Evolutionary conservation across 2,113 vertebrate genomes (phyloP), one percentile per base, ranked within the genome.

Genomic region (Semnornis frantzii): DNA sequence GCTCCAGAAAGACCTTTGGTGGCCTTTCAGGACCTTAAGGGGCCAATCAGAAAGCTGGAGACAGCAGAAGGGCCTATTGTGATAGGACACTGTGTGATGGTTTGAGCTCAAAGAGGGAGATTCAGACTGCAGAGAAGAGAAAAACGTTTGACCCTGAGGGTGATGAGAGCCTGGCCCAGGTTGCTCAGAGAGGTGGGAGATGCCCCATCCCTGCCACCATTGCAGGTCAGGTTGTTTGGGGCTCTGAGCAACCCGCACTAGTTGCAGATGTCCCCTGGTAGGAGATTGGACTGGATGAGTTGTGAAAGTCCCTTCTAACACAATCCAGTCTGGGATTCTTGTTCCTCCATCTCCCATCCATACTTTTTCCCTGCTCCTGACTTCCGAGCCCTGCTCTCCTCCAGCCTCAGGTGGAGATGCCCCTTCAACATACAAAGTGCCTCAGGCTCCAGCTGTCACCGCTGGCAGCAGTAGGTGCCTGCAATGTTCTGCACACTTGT

Each of bases 401-500:
- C 34, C 58, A 58, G 55, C 33, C 20, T 3, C 39, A 5, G 28
- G 21, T 7, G 37, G 18, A 33, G 11, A 71, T 19, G 18, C 37
- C 66, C 25, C n/a, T 74, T 30, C 37, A 52, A 8, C 30, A 4
- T 50, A 39, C 69, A 69, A 44, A 78, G 66, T 46, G 54, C 46
- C 57, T 31, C 15, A 23, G 57, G 13, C 71, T 60, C 63, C 14
- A 17, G 52, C 57, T 10, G 30, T 4, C 85, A 11, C 3, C 2
- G 57, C 58, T 1, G 5, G 59, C 39, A 82, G 27, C 68, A 33
- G 54, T 0, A 0, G 10, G 10, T 7, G 19, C 2, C 59, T 16
- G 12, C 2, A 4, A 1, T 0, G 7, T n/a, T 46, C 39, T 17
- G 17, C 6, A 6, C 9, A 2, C 6, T 1, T 23, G 8, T 31